These are phyloP conservation scores for Cyrtorhinus lividipennis DNA, from an alignment of 1,140 invertebrate species.

Conservation along the genomic window DNA sequence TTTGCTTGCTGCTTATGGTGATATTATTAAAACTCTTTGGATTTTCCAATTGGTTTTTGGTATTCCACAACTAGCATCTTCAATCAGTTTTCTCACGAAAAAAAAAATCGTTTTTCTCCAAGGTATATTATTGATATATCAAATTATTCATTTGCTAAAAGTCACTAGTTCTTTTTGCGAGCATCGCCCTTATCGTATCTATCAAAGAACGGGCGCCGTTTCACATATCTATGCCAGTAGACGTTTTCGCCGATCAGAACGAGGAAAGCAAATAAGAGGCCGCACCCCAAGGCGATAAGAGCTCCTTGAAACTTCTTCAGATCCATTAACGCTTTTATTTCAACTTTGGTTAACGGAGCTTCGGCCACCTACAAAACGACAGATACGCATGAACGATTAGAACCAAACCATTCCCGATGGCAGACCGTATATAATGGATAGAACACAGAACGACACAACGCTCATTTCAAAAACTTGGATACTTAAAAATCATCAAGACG, in stretches of 20 bases:
- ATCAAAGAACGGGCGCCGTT: slow-evolving; percentile 37
- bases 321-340: slow-evolving; percentile 54
- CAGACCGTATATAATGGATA: neutral
- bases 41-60: too few relatives aligned
- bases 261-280: slow-evolving; percentile 44
- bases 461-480: too few relatives aligned
- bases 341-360: slow-evolving; percentile 31
- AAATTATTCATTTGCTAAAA: too few relatives aligned
- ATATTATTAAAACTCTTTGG: too few relatives aligned
- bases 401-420: neutral
- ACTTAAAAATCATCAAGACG: too few relatives aligned
- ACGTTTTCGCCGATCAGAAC: slow-evolving; percentile 42
- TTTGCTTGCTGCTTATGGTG: too few relatives aligned
- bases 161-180: too few relatives aligned
- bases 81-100: too few relatives aligned
- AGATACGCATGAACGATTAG: neutral
- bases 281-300: slow-evolving; percentile 48
- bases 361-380: slow-evolving; percentile 28
- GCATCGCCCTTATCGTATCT: too few relatives aligned
- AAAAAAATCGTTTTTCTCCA: too few relatives aligned
- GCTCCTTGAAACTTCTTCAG: slow-evolving; percentile 60
- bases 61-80: too few relatives aligned
- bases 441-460: neutral
- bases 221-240: slow-evolving; percentile 48
- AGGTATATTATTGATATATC: too few relatives aligned